Percentiles rank a stretch among this genome's conserved stretches.
These are phyloP conservation scores for Carassius carassius DNA, from an alignment of 2,113 vertebrate genomes.

Conservation along the genomic window DNA sequence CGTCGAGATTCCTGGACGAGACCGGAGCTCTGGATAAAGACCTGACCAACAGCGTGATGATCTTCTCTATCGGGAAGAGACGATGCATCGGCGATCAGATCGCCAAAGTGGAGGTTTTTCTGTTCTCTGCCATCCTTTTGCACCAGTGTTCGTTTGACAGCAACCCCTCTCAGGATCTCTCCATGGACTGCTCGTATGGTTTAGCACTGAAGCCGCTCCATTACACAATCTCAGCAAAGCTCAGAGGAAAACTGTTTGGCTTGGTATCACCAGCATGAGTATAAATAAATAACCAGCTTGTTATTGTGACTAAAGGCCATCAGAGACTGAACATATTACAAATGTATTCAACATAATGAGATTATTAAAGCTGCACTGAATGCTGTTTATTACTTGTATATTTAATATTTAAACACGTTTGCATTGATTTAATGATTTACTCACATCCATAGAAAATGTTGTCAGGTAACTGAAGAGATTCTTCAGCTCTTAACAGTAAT, in stretches of 20 bases:
- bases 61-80: constrained; percentile 83
- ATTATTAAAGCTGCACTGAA: constrained; percentile 70
- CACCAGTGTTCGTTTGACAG: constrained; percentile 82
- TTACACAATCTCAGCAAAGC: constrained; percentile 70
- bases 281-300: not conserved
- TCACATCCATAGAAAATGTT: constrained; percentile 1
- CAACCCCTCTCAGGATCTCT: constrained; percentile 69
- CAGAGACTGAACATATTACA: constrained; percentile 56
- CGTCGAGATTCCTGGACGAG: constrained; percentile 76
- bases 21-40: constrained; percentile 73
- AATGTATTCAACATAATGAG: constrained; percentile 66
- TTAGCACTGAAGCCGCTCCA: constrained; percentile 77
- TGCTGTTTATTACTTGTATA: constrained; percentile 63
- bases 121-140: constrained; percentile 79
- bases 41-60: constrained; percentile 75
- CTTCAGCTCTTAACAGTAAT: constrained; percentile 19
- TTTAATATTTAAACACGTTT: constrained; percentile 72
- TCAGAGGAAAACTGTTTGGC: constrained; percentile 73
- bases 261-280: constrained; percentile 75
- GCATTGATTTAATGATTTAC: not conserved
- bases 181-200: constrained; percentile 76
- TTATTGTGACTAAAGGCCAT: constrained; percentile 64
- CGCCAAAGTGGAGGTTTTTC: constrained; percentile 80
- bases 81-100: constrained; percentile 84
- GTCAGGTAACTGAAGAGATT: constrained; percentile 20